Base-by-base conservation (phyloP, 1,140 invertebrate genomes). In the Habropoda laboriosa region DNA sequence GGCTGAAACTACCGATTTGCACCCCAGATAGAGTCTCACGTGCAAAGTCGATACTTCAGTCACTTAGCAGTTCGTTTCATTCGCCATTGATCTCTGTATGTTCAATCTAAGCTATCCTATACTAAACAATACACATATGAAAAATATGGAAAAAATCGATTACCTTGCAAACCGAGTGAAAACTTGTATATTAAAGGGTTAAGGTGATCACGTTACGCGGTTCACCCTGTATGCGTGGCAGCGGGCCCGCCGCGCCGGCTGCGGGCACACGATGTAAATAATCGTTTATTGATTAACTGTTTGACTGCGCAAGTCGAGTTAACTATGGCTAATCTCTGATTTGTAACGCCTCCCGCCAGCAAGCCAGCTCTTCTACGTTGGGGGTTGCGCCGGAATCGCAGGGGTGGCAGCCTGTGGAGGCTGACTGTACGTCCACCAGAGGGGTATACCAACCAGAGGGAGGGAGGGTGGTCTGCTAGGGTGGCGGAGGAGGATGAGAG, bases 201-300 rank as follows among this genome's bases (percentile, higher is more conserved):
- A n/a, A n/a, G n/a, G 42, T 45, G 7, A 45, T 45, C 42, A 45
- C 42, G 12, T 32, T 35, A n/a, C 3, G 30, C 57, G 30, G n/a
- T n/a, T n/a, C n/a, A n/a, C n/a, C n/a, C n/a, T n/a, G 67, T 81
- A 75, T 67, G 55, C 72, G 77, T 51, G 63, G n/a, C n/a, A 55
- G 32, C 45, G 63, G 47, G 55, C 24, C 42, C 21, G 27, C 64
- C 40, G 30, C 49, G 58, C 58, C 76, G 67, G 75, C 75, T 70
- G 83, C 68, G 82, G 86, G 57, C 82, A 81, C 80, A 84, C 81
- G 89, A 90, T 89, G 88, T 91, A 92, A 92, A 92, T 93, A 92
- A 93, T 92, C 91, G 88, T 89, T 93, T 92, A 93, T 93, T 92
- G 92, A 93, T 93, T 92, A 92, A 93, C 92, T 92, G 92, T 92